Evolutionary conservation across 2,797 vertebrate genomes (phyloP).

Genomic region (Premnoplex brunnescens): DNA sequence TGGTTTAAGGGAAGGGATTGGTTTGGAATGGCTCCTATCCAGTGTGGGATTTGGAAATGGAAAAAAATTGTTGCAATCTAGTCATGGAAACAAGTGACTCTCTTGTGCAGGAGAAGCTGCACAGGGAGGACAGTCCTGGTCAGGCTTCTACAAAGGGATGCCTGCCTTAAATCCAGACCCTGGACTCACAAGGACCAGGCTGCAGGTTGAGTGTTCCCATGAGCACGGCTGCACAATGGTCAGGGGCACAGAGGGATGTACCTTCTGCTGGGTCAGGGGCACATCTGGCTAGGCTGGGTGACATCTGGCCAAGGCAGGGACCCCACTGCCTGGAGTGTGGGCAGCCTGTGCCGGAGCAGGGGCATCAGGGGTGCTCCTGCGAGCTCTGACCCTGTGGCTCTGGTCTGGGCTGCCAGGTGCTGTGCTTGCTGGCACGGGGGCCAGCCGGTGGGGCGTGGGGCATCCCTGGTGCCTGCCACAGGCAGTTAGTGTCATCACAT

Average conservation of each 20-base stretch:
- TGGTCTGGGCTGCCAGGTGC: accelerated
- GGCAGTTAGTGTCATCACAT: background rate
- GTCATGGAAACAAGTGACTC: background rate
- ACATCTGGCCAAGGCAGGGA: background rate
- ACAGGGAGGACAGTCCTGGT: background rate
- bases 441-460: accelerated
- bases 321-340: accelerated
- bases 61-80: background rate
- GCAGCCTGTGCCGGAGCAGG: background rate
- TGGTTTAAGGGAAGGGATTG: background rate
- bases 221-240: accelerated
- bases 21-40: background rate
- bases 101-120: accelerated
- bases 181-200: background rate
- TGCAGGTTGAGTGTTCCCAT: accelerated
- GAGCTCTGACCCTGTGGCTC: accelerated
- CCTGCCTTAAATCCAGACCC: accelerated
- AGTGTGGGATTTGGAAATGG: background rate
- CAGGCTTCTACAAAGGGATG: background rate
- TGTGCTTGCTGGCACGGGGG: accelerated
- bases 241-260: accelerated
- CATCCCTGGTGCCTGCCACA: background rate
- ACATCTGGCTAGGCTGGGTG: background rate
- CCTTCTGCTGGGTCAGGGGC: background rate
- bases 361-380: background rate